Base-by-base conservation (phyloP, 2,888 invertebrate species). In the Mongoloraphidia duomilia region DNA sequence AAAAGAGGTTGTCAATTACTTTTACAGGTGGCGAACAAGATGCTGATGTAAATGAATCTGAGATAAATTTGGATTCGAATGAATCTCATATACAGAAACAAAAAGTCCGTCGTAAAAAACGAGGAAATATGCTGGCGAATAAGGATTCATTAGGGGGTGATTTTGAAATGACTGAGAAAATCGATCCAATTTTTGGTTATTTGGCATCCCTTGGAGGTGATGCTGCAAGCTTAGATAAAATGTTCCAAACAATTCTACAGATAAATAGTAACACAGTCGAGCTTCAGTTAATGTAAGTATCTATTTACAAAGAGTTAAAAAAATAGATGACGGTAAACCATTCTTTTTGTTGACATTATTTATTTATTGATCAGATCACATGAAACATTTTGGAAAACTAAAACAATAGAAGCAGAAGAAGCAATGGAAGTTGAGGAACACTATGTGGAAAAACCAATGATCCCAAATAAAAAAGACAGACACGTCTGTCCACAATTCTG, bases 181-280 rank as follows among this genome's bases (percentile, higher is more conserved):
- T 66, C 65, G 78, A 79, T 67, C 75, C 79, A 6, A 75, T 79
- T 48, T 78, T 78, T 59, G 77, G 77, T 47, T 69, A 77, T 54
- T 60, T 78, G 1, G 75, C 78, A 17, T 73, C 77, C 0, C 74
- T 74, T 1, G 66, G 73, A 0, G 78, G 78, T 1, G 77, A 78
- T 53, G 76, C 77, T 47, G 77, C 76, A 35, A 75, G 77, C 36
- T 76, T 78, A 1, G 77, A 76, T 59, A 64, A 77, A 54, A 68
- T 78, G 0, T 74, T 79, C 60, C 76, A 77, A 57, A 76, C 77
- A 12, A 73, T 75, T 41, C 57, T 79, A 8, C 73, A 75, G 1
- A 70, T 77, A 11, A 64, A 70, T 44, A 71, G 75, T 55, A 64
- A 63, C 50, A 69, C 67, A 2, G 54, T 70, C 8, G 65, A 65